phyloP scores from a whole-genome alignment of 2,797 vertebrate species.

The Nyctibius grandis region DNA sequence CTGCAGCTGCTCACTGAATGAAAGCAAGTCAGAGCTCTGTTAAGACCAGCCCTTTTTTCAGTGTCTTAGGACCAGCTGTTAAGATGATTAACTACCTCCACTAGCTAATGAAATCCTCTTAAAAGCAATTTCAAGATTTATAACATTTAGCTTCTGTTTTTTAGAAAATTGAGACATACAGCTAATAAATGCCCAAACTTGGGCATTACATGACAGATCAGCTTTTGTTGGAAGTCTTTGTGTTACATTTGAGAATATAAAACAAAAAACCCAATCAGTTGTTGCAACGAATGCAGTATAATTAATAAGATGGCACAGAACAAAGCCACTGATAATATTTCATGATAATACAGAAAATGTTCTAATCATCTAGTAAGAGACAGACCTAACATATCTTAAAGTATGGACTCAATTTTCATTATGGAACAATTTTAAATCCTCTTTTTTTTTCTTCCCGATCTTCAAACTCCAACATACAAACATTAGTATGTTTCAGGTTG shows the following conservation, averaged over 20 bases:
- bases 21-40: neutral
- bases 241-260: neutral
- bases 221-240: neutral
- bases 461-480: neutral
- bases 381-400: neutral
- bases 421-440: neutral
- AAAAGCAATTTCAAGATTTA: conserved; percentile 4
- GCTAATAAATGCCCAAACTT: neutral
- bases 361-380: neutral
- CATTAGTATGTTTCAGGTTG: neutral
- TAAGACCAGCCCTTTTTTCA: neutral
- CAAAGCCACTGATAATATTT: neutral
- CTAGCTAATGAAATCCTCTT: conserved; percentile 15
- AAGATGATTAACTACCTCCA: neutral
- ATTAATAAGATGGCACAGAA: neutral
- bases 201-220: neutral
- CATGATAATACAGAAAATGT: neutral
- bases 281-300: neutral
- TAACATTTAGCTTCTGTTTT: neutral
- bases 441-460: neutral
- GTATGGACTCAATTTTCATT: neutral
- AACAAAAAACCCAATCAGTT: neutral
- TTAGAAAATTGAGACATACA: neutral
- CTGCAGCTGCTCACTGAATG: conserved; percentile 22
- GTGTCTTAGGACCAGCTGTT: conserved; percentile 9